phyloP scores from a whole-genome alignment of 2,113 vertebrate species.

The Salvelinus sp. region DNA sequence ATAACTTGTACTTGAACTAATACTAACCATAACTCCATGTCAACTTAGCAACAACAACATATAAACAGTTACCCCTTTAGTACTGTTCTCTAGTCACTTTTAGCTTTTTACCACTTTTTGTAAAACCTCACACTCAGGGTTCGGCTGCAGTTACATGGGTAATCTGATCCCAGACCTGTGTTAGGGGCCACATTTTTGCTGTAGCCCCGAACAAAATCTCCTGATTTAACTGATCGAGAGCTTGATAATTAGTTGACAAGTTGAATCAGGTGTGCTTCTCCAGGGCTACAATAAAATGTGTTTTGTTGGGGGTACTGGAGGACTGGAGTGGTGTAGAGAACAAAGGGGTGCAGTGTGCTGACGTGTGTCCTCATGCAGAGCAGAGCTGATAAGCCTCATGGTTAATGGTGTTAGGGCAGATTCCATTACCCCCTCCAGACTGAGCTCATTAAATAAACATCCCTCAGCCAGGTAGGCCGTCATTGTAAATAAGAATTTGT shows the following conservation, averaged over 20 bases:
- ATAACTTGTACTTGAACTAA: no score
- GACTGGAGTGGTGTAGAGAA: constrained; percentile 28
- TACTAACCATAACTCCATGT: not conserved
- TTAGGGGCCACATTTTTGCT: constrained; percentile 6
- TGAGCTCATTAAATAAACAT: constrained; percentile 76
- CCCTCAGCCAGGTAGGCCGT: constrained; percentile 43
- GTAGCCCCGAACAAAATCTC: not conserved
- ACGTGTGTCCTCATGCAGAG: constrained; percentile 47
- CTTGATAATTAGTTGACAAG: no score
- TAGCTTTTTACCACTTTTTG: no score
- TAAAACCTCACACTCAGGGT: no score
- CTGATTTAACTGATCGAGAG: no score
- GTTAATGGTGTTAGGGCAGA: constrained; percentile 73
- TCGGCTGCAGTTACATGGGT: not conserved
- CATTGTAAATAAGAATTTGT: no score
- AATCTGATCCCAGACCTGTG: constrained; percentile 31
- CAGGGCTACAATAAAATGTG: no score
- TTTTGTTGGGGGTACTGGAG: no score
- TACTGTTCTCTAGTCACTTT: no score
- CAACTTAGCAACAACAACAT: not conserved
- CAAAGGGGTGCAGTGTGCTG: constrained; percentile 63
- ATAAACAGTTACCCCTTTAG: not conserved
- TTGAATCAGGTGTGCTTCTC: no score
- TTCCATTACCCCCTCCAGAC: constrained; percentile 76
- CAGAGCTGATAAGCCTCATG: constrained; percentile 63